Percentiles rank a stretch among this genome's conserved stretches.
These are phyloP conservation scores for Bemisia tabaci DNA, from an alignment of 1,140 invertebrate genomes.

Conservation along the genomic window DNA sequence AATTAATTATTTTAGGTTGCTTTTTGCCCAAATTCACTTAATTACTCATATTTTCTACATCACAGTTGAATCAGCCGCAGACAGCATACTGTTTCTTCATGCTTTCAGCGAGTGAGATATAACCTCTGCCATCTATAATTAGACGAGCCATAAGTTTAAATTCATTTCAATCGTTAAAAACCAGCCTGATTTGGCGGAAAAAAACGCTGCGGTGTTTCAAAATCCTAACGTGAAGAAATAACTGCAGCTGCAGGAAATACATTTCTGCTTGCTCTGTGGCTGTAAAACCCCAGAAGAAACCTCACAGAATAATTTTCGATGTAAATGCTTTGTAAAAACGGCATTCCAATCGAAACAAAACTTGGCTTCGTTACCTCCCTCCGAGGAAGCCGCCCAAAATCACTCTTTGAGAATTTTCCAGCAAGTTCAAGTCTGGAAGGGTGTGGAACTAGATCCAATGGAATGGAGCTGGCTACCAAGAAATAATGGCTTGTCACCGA, in stretches of 20 bases:
- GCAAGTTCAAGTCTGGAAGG: slow-evolving; percentile 3
- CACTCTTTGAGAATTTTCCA: slow-evolving; percentile 6
- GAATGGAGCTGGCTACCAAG: slow-evolving; percentile 7
- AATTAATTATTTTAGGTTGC: no score
- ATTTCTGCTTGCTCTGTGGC: slow-evolving; percentile 6
- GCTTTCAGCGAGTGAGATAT: slow-evolving; percentile 16
- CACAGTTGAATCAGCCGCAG: slow-evolving; percentile 1
- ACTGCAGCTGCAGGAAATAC: neutral
- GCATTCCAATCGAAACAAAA: slow-evolving; percentile 3
- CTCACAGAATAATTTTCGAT: slow-evolving; percentile 3
- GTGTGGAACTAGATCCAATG: neutral
- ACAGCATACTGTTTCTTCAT: slow-evolving; percentile 17
- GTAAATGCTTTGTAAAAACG: slow-evolving; percentile 1
- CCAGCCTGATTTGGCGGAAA: slow-evolving; percentile 4
- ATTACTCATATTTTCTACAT: no score
- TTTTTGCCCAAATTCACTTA: no score
- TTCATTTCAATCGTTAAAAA: slow-evolving; percentile 6
- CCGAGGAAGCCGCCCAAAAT: slow-evolving; percentile 1
- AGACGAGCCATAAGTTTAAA: slow-evolving; percentile 15
- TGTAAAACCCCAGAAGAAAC: slow-evolving; percentile 4
- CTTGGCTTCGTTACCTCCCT: neutral
- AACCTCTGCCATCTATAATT: slow-evolving; percentile 15
- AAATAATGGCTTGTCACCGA: no score
- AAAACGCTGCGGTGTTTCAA: slow-evolving; percentile 2
- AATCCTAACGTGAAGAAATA: slow-evolving; percentile 5